Evolutionary conservation across 2,888 invertebrate species (phyloP).

Genomic region (Amblyjoppa proteus): DNA sequence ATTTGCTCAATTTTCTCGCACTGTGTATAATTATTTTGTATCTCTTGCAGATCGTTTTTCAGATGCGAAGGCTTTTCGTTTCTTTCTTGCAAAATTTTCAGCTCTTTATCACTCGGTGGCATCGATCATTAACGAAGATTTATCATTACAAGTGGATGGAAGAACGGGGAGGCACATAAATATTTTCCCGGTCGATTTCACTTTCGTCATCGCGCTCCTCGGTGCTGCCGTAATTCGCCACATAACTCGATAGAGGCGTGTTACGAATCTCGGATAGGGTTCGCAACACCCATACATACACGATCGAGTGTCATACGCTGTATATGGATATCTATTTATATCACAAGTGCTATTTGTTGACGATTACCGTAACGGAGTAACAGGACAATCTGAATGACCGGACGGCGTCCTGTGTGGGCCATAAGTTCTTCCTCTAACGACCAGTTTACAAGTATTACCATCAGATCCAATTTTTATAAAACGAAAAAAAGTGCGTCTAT

Average conservation of each 20-base stretch:
- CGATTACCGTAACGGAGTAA: background rate
- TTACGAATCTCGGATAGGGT: constrained; percentile 73
- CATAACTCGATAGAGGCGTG: constrained; percentile 70
- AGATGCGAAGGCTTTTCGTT: too few relatives aligned
- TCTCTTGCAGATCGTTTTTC: too few relatives aligned
- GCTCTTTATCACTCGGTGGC: too few relatives aligned
- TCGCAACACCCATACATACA: constrained; percentile 23
- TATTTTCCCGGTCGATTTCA: constrained; percentile 77
- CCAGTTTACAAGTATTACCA: background rate
- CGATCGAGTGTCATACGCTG: constrained; percentile 20
- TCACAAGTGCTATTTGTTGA: background rate
- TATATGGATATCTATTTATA: background rate
- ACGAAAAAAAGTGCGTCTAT: background rate
- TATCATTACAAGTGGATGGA: background rate
- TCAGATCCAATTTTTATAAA: background rate
- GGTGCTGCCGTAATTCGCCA: constrained; percentile 58
- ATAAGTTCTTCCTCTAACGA: background rate
- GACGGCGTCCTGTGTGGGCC: background rate
- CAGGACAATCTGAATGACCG: background rate
- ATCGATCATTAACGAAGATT: background rate
- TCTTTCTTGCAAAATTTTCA: too few relatives aligned
- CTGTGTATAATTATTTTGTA: too few relatives aligned
- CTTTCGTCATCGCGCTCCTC: constrained; percentile 70
- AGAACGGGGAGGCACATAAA: constrained; percentile 41
- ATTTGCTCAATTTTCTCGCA: background rate